A percentile compares a stretch with the other conserved stretches of the same genome.
phyloP scores from a whole-genome alignment of 2,113 vertebrate genomes.

The Emydura subglobosa region DNA sequence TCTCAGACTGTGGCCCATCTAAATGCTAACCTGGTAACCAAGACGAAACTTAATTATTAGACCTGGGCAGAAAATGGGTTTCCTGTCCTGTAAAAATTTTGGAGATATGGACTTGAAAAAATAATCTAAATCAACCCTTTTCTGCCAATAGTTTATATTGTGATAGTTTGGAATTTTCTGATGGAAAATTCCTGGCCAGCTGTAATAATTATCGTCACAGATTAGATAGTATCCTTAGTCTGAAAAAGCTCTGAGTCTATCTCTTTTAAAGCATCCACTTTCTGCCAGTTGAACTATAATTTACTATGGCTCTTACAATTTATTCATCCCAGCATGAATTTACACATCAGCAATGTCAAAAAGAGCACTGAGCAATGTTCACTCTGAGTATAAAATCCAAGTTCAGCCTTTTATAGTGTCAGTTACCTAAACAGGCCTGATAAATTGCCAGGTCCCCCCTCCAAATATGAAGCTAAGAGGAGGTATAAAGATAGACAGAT shows the following conservation, averaged over 20 bases:
- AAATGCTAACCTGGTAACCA: background rate
- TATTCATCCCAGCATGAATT: background rate
- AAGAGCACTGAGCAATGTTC: background rate
- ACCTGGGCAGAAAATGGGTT: constrained; percentile 6
- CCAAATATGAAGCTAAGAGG: background rate
- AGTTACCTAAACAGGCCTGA: background rate
- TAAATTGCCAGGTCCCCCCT: constrained; percentile 9
- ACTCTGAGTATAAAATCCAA: background rate
- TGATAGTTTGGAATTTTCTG: background rate
- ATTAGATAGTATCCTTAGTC: background rate
- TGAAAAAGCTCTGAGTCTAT: no score
- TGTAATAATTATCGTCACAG: background rate
- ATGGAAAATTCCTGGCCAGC: background rate
- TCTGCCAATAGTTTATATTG: background rate
- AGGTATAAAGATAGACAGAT: constrained; percentile 46
- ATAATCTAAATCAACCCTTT: background rate
- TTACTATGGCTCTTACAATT: background rate
- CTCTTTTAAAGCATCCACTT: background rate
- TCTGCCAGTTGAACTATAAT: rapidly evolving
- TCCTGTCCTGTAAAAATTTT: background rate
- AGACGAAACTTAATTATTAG: background rate
- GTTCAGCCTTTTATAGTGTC: background rate
- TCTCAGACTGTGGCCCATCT: background rate
- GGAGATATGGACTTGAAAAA: background rate
- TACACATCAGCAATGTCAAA: constrained; percentile 1